These are phyloP conservation scores for Onychorhynchus coronatus DNA, from an alignment of 2,113 vertebrate genomes.

Conservation along the genomic window DNA sequence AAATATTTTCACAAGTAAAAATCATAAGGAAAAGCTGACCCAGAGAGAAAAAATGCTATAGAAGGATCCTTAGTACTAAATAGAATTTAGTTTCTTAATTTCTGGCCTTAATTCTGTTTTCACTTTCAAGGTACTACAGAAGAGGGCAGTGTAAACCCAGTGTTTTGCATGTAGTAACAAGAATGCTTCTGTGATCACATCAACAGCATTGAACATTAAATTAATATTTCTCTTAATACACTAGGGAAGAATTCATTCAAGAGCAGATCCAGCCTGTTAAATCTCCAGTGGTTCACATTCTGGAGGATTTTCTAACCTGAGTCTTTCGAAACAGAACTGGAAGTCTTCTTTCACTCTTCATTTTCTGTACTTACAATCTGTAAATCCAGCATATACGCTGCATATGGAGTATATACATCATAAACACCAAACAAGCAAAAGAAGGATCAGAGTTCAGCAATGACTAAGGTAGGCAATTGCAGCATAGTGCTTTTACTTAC, in stretches of 20 bases:
- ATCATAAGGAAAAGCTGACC: neutral
- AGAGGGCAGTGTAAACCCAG: conserved; percentile 49
- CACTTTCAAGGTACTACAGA: neutral
- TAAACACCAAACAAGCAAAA: neutral
- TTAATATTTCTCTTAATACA: neutral
- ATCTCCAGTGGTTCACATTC: neutral
- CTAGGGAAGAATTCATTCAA: neutral
- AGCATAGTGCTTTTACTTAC: neutral
- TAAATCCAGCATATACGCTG: neutral
- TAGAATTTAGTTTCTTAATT: neutral
- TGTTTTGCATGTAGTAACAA: neutral
- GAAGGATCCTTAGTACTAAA: neutral
- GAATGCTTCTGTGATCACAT: neutral
- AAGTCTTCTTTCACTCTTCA: neutral
- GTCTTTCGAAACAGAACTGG: neutral
- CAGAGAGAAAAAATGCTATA: neutral
- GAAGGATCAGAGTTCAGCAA: neutral
- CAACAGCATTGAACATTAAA: neutral
- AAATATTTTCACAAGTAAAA: conserved; percentile 17
- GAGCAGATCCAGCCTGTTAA: neutral
- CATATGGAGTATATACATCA: neutral
- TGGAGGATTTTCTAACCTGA: neutral
- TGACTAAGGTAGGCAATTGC: neutral
- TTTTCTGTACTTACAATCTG: neutral
- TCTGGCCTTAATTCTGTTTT: neutral